Percentiles rank a stretch among this genome's conserved stretches.
Conservation (phyloP, 2,113 vertebrate genomes). For the Holacanthus passer region DNA sequence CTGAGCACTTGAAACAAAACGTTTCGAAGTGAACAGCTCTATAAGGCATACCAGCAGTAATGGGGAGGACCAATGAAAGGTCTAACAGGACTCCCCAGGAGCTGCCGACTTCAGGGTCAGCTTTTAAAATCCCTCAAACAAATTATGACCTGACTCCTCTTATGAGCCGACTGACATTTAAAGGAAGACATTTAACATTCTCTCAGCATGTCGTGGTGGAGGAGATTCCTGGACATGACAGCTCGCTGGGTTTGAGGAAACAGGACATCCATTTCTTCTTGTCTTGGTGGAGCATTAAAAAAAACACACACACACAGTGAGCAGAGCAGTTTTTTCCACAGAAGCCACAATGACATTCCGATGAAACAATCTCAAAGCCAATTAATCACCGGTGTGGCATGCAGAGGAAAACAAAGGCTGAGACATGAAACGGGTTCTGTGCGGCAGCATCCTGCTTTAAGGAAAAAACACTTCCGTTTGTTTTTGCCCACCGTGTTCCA, state of each 20-base stretch:
- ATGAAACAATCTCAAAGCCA: constrained; percentile 75
- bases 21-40: constrained; percentile 55
- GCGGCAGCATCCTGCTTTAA: constrained; percentile 81
- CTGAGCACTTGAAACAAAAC: constrained; percentile 55
- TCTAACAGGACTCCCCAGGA: constrained; percentile 37
- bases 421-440: constrained; percentile 75
- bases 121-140: constrained; percentile 59
- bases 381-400: constrained; percentile 82
- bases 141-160: constrained; percentile 46
- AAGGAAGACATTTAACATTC: constrained; percentile 60
- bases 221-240: constrained; percentile 60
- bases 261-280: constrained; percentile 60
- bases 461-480: constrained; percentile 86
- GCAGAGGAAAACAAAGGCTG: constrained; percentile 75
- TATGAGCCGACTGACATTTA: constrained; percentile 43
- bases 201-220: constrained; percentile 15
- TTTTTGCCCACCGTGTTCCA: constrained; percentile 78
- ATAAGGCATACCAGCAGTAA: constrained; percentile 50
- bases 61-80: constrained; percentile 42
- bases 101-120: constrained; percentile 32
- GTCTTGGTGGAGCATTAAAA: constrained; percentile 50
- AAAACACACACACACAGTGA: constrained; percentile 70
- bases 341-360: constrained; percentile 69
- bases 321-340: constrained; percentile 66
- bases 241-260: constrained; percentile 53